Evolutionary conservation across 2,797 vertebrate species (phyloP).

Genomic region (Acropternis orthonyx): DNA sequence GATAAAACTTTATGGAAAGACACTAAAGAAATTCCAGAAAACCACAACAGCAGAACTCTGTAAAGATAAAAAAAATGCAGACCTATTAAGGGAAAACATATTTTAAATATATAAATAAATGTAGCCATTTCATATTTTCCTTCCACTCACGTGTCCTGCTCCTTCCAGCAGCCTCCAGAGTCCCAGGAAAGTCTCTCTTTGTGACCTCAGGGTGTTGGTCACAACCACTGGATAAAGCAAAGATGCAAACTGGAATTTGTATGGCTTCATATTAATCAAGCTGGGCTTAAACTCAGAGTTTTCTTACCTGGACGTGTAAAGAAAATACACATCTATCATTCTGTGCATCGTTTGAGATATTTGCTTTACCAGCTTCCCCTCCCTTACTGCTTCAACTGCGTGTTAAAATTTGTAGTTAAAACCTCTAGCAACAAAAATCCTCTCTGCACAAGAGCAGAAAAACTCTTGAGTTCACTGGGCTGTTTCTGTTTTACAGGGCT

Average conservation of each 20-base stretch:
- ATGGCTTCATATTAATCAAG: accelerated
- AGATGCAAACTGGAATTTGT: neutral
- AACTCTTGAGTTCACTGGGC: neutral
- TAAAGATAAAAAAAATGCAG: neutral
- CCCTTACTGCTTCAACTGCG: neutral
- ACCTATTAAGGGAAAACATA: accelerated
- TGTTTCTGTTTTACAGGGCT: neutral
- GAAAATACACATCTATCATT: neutral
- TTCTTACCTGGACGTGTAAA: neutral
- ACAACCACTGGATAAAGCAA: neutral
- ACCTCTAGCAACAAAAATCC: neutral
- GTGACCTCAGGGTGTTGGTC: accelerated
- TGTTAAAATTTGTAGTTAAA: neutral
- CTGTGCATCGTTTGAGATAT: accelerated
- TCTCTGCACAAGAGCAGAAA: neutral
- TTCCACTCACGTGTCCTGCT: neutral
- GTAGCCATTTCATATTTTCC: neutral
- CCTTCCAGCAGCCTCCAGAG: neutral
- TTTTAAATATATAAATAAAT: accelerated
- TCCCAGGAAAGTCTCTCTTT: neutral
- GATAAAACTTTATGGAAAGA: neutral
- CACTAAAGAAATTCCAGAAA: neutral
- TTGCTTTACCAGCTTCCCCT: neutral
- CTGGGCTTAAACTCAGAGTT: neutral
- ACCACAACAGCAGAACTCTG: neutral